phyloP scores from a whole-genome alignment of 2,113 vertebrate genomes.

The Ictalurus furcatus region DNA sequence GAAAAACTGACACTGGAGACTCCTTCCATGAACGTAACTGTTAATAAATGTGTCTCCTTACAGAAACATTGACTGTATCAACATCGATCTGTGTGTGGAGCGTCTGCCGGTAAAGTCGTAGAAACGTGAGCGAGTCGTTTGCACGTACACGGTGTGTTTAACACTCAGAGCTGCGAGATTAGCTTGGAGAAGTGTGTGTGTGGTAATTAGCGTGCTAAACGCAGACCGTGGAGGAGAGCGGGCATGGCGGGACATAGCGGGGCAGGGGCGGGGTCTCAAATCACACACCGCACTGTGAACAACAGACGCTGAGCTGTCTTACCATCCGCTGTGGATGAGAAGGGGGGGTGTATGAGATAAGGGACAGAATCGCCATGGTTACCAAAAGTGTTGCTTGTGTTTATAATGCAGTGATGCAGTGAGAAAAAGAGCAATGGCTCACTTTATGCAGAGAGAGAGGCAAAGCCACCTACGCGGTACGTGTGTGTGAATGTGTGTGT shows the following conservation, averaged over 20 bases:
- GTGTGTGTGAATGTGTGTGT: neutral
- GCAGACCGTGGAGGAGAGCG: neutral
- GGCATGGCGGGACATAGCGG: neutral
- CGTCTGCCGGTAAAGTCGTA: neutral
- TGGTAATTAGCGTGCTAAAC: neutral
- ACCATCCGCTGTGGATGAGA: neutral
- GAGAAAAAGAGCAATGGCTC: neutral
- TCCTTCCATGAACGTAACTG: too few species aligned
- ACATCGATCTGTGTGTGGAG: too few species aligned
- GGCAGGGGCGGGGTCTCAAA: neutral
- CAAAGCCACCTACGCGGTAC: neutral
- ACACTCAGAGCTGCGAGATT: neutral
- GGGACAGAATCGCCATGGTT: slow-evolving; percentile 4
- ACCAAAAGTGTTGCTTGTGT: slow-evolving; percentile 1
- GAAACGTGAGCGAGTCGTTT: neutral
- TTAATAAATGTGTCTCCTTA: too few species aligned
- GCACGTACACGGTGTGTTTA: neutral
- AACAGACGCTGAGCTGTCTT: neutral
- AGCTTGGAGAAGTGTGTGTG: neutral
- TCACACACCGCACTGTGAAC: neutral
- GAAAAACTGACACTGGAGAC: neutral
- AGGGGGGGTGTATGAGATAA: neutral
- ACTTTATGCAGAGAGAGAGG: slow-evolving; percentile 15
- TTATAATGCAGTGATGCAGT: neutral
- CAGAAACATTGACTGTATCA: too few species aligned